Conservation (phyloP, 1,140 invertebrate species). For the Drosophila serrata region DNA sequence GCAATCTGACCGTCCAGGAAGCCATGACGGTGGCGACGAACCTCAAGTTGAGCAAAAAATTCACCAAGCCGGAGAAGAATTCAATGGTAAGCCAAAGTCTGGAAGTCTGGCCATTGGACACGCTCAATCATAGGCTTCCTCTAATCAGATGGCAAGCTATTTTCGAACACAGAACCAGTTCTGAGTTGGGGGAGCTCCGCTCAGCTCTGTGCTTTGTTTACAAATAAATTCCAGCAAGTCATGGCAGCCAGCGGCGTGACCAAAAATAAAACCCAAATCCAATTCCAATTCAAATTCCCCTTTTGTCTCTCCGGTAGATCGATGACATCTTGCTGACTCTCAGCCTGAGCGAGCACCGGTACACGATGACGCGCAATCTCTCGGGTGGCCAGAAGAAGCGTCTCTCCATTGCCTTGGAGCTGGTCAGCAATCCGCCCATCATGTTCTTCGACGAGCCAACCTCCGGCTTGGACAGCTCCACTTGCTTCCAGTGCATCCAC, state of each 20-base stretch:
- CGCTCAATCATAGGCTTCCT: constrained; percentile 18
- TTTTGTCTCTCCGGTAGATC: constrained; percentile 88
- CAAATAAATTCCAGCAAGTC: constrained; percentile 19
- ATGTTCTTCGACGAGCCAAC: constrained; percentile 99
- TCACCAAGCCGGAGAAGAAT: constrained; percentile 90
- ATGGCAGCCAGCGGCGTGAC: constrained; percentile 1
- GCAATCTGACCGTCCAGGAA: constrained; percentile 96
- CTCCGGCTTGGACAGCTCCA: constrained; percentile 97
- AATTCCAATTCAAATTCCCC: not conserved
- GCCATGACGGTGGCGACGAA: constrained; percentile 97
- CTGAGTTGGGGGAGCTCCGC: not conserved
- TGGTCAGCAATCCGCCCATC: constrained; percentile 97
- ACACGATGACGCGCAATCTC: constrained; percentile 95
- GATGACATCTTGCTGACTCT: constrained; percentile 96
- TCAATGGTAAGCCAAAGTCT: constrained; percentile 90
- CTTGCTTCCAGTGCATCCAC: constrained; percentile 97
- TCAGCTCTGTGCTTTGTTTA: constrained; percentile 8
- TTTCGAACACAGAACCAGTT: constrained; percentile 33
- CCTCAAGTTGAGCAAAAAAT: constrained; percentile 92
- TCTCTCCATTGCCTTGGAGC: constrained; percentile 97
- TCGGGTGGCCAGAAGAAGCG: constrained; percentile 98
- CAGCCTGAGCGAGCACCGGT: constrained; percentile 93
- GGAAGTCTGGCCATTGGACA: constrained; percentile 21
- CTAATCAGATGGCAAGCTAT: not conserved
- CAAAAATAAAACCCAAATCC: constrained; percentile 15